phyloP scores from a whole-genome alignment of 2,888 invertebrate genomes.

The Meghimatium bilineatum region DNA sequence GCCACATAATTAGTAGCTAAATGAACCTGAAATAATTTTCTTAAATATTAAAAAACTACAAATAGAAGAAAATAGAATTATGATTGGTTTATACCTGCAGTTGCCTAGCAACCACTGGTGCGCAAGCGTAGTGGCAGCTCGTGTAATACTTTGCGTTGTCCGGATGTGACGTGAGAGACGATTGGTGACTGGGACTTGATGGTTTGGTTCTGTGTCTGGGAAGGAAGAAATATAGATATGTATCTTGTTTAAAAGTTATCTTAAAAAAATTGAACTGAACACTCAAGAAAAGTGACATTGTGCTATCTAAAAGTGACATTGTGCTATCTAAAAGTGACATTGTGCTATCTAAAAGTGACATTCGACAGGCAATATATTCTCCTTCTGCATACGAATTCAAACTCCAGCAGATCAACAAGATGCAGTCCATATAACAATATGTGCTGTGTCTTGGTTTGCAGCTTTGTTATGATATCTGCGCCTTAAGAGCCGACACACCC shows the following conservation, averaged over 20 bases:
- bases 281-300: too few relatives aligned
- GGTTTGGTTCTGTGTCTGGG: conserved; percentile 49
- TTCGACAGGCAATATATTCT: too few relatives aligned
- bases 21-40: not conserved
- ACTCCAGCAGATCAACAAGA: too few relatives aligned
- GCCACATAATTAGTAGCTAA: not conserved
- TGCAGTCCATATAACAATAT: too few relatives aligned
- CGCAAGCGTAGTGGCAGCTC: conserved; percentile 52
- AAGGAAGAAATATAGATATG: not conserved
- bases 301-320: too few relatives aligned
- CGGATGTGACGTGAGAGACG: conserved; percentile 54
- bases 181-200: conserved; percentile 56
- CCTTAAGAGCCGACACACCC: too few relatives aligned
- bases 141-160: conserved; percentile 55
- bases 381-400: too few relatives aligned
- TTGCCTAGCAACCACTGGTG: conserved; percentile 43
- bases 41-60: not conserved
- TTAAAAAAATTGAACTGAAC: too few relatives aligned
- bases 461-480: too few relatives aligned
- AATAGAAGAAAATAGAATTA: not conserved
- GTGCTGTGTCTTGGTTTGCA: too few relatives aligned
- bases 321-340: too few relatives aligned
- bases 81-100: conserved; percentile 30
- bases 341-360: too few relatives aligned
- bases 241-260: not conserved